phyloP scores from a whole-genome alignment of 1,140 invertebrate species.

The Procambarus virginalis region DNA sequence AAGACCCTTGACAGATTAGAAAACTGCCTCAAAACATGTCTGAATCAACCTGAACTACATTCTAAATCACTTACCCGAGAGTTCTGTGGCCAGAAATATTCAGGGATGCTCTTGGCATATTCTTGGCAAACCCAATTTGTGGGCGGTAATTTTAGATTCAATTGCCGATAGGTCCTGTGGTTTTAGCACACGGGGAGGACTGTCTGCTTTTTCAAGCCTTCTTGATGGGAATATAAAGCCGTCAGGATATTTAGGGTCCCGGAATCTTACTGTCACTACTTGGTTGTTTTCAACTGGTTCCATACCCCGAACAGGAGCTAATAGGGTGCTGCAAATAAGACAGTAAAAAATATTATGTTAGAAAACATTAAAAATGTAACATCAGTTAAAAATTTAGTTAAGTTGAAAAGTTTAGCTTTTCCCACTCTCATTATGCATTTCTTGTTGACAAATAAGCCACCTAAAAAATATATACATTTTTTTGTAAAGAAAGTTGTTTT shows the following conservation, averaged over 20 bases:
- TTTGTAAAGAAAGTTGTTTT: no score
- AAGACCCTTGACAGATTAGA: neutral
- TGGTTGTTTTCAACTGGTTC: slow-evolving; percentile 70
- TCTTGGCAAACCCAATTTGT: slow-evolving; percentile 82
- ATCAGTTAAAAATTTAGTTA: no score
- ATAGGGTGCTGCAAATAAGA: slow-evolving; percentile 38
- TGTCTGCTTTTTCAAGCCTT: slow-evolving; percentile 78
- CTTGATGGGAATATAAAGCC: slow-evolving; percentile 87
- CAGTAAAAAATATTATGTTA: neutral
- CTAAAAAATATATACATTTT: no score
- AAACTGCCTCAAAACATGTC: slow-evolving; percentile 6
- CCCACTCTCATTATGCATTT: no score
- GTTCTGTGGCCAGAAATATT: slow-evolving; percentile 82
- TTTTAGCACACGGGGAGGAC: slow-evolving; percentile 86
- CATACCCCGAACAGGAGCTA: slow-evolving; percentile 60
- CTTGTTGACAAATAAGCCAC: no score
- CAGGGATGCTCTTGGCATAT: slow-evolving; percentile 79
- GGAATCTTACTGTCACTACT: slow-evolving; percentile 82
- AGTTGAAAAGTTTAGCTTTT: no score
- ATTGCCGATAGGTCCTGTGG: slow-evolving; percentile 84
- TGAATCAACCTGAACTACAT: neutral
- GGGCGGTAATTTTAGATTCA: slow-evolving; percentile 80
- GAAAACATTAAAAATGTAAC: neutral
- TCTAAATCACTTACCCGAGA: slow-evolving; percentile 74
- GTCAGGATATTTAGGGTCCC: slow-evolving; percentile 86